Evolutionary conservation across 1,140 invertebrate species (phyloP), one percentile per base, ranked within the genome.

Genomic region (Drosophila athabasca): DNA sequence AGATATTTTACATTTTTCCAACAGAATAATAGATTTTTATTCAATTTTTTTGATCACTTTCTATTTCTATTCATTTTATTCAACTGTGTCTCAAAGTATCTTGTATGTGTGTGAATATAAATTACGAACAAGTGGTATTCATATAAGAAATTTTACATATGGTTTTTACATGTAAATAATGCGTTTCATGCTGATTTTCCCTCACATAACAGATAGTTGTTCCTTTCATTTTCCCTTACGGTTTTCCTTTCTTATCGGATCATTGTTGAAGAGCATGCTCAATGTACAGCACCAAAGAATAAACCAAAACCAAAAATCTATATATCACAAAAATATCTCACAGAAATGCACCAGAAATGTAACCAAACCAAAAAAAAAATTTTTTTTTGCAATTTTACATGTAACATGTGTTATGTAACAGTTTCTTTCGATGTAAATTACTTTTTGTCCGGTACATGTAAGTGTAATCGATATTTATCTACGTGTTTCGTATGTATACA

Each of bases 81-180:
- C 58, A 35, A 73, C 50, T 68, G 84, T 88, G 85, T 90, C 84
- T 90, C 90, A 91, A 91, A 91, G 90, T 91, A 91, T 91, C 90
- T 91, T 91, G 90, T 91, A 91, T 91, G 90, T 91, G 90, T 91
- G 90, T 91, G 90, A 89, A 91, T 81, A 87, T 67, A 79, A 87
- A 87, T 88, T 87, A 75, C 57, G 57, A 69, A 65, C 68, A 64
- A 64, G 60, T 72, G 45, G 74, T 65, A 74, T 77, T 75, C 0
- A 60, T 69, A 62, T 77, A 39, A 73, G 59, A 44, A 58, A 74
- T 65, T 68, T 73, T 9, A 68, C 52, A 48, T 62, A 62, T 62
- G 5, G 24, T 31, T 45, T 39, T 55, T 75, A 54, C 66, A 66
- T 85, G 78, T 85, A 87, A 81, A 85, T 85, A 85, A 71, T 87